These are phyloP conservation scores for Heliconius aoede DNA, from an alignment of 2,888 invertebrate genomes.

Conservation along the genomic window DNA sequence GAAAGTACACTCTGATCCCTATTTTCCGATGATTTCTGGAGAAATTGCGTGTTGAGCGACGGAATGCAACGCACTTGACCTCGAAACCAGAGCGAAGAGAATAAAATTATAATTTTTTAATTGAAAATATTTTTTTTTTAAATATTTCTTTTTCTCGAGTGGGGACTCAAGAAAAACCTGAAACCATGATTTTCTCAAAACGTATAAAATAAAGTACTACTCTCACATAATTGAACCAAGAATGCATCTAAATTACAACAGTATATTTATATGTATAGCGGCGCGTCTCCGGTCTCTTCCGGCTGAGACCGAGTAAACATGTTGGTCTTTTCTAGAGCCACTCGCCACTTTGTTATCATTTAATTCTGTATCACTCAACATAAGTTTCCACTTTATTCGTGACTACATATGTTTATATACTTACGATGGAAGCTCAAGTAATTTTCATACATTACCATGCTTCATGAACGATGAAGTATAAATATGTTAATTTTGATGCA, in stretches of 20 bases:
- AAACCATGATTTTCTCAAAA: not conserved
- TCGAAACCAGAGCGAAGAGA: no score
- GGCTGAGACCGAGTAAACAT: conserved; percentile 6
- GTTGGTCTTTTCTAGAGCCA: conserved; percentile 1
- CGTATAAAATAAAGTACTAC: not conserved
- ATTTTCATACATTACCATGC: no score
- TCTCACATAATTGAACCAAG: not conserved
- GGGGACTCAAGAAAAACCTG: no score
- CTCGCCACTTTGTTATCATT: conserved; percentile 18
- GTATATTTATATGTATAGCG: not conserved
- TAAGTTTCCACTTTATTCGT: not conserved
- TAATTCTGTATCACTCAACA: conserved; percentile 12
- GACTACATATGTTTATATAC: not conserved
- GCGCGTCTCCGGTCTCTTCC: not conserved
- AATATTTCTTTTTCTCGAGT: no score
- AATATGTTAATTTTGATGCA: no score
- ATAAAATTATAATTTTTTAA: no score
- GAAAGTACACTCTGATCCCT: no score
- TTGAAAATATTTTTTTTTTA: not conserved
- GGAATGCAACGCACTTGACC: no score
- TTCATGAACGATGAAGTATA: no score
- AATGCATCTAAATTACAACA: conserved; percentile 5
- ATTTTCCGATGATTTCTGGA: no score
- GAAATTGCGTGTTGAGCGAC: no score
- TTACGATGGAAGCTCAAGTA: not conserved